phyloP scores from a whole-genome alignment of 2,797 vertebrate genomes.

The Glossophaga mutica region DNA sequence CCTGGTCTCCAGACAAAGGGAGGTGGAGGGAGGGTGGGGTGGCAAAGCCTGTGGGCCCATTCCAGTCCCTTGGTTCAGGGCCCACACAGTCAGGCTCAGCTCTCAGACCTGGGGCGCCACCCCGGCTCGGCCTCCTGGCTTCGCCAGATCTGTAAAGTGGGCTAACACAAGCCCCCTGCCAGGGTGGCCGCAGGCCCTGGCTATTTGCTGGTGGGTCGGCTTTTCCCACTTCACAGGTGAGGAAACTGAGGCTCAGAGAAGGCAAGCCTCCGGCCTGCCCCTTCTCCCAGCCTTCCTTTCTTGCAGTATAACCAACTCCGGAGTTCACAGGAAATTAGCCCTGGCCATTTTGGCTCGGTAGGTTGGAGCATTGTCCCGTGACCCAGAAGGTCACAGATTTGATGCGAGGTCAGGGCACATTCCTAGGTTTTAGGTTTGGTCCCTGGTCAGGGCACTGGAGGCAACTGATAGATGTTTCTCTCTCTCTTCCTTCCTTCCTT shows the following conservation, averaged over 20 bases:
- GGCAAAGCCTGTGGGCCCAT: neutral
- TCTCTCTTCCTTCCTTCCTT: neutral
- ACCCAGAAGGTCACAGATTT: neutral
- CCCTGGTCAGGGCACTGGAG: too few species aligned
- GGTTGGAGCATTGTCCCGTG: neutral
- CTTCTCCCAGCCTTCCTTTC: neutral
- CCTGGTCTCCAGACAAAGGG: neutral
- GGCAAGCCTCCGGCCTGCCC: too few species aligned
- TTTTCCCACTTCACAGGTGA: neutral
- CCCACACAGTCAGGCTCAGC: neutral
- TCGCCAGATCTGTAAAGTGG: neutral
- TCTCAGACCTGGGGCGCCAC: neutral
- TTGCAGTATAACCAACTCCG: neutral
- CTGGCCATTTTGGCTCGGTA: neutral
- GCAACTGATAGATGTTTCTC: neutral
- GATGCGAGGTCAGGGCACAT: neutral
- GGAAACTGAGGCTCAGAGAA: neutral
- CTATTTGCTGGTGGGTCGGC: too few species aligned
- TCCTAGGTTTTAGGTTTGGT: neutral
- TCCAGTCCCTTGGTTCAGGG: neutral
- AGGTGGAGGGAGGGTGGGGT: neutral
- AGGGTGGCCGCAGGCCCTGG: fast-evolving
- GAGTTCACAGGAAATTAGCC: constrained; percentile 3
- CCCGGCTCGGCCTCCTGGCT: neutral
- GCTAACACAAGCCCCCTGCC: too few species aligned